phyloP scores from a whole-genome alignment of 35 echinoderm and acorn worm genomes.

The Acanthaster planci region DNA sequence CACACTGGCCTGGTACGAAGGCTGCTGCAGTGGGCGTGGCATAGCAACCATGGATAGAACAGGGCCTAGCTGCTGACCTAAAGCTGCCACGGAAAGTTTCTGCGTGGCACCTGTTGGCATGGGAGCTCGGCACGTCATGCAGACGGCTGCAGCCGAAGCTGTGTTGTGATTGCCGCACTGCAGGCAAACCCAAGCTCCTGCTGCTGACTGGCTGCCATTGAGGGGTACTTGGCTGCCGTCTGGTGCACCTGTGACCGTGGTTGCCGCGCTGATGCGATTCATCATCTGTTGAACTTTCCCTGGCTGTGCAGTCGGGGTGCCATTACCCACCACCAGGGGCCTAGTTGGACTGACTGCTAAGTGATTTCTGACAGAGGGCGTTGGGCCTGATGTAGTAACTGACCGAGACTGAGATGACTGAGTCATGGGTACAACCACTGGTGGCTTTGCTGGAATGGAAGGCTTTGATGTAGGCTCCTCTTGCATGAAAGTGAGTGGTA shows the following conservation, averaged over 20 bases:
- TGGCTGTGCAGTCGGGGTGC: background rate
- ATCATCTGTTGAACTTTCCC: background rate
- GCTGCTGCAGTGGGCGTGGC: background rate
- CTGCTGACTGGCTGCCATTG: background rate
- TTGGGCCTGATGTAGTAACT: background rate
- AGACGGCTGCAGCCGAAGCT: background rate
- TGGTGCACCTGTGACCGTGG: background rate
- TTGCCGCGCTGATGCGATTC: background rate
- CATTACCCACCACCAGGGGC: background rate
- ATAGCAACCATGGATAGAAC: background rate
- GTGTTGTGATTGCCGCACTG: background rate
- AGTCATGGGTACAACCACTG: no score
- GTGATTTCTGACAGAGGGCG: background rate
- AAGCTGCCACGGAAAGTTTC: background rate
- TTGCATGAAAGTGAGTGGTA: no score
- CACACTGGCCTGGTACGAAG: no score
- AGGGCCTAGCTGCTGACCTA: background rate
- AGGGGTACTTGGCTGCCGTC: background rate
- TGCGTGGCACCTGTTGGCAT: background rate
- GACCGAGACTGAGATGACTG: no score
- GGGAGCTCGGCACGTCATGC: background rate
- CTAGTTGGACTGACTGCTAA: background rate
- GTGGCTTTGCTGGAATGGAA: no score
- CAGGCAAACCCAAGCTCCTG: background rate
- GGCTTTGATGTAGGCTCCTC: no score